Conservation (phyloP, 2,888 invertebrate genomes). For the Leptura quadrifasciata region DNA sequence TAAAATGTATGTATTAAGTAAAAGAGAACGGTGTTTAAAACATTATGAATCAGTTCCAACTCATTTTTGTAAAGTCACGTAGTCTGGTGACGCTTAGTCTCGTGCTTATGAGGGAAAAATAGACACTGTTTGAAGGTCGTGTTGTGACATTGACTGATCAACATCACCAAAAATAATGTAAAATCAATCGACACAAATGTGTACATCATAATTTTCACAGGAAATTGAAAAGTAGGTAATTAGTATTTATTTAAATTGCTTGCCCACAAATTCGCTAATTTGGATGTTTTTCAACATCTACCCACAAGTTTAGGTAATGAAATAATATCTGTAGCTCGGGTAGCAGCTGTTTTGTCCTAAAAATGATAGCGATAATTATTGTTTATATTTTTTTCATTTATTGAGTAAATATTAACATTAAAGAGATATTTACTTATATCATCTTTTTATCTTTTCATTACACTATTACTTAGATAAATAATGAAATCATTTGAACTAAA, state of each 20-base stretch:
- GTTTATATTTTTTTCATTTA: not conserved
- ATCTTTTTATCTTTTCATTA: not conserved
- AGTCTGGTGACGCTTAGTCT: not conserved
- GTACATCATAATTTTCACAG: not conserved
- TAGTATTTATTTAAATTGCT: no score
- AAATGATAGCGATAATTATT: not conserved
- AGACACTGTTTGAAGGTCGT: no score
- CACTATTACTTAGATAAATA: not conserved
- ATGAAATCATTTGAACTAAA: not conserved
- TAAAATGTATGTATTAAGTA: not conserved
- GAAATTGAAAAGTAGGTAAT: conserved; percentile 1
- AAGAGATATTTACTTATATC: not conserved
- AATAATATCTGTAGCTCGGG: not conserved
- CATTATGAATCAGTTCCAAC: conserved; percentile 2
- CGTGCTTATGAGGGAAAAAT: not conserved
- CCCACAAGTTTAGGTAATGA: not conserved
- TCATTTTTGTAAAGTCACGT: not conserved
- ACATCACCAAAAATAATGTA: not conserved
- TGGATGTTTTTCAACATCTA: not conserved
- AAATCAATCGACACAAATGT: not conserved
- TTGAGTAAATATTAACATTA: not conserved
- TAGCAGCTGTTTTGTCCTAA: not conserved
- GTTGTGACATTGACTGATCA: not conserved
- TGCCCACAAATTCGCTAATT: not conserved
- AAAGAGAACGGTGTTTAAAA: not conserved